Evolutionary conservation across 2,113 vertebrate species (phyloP).

Genomic region (Equus quagga): DNA sequence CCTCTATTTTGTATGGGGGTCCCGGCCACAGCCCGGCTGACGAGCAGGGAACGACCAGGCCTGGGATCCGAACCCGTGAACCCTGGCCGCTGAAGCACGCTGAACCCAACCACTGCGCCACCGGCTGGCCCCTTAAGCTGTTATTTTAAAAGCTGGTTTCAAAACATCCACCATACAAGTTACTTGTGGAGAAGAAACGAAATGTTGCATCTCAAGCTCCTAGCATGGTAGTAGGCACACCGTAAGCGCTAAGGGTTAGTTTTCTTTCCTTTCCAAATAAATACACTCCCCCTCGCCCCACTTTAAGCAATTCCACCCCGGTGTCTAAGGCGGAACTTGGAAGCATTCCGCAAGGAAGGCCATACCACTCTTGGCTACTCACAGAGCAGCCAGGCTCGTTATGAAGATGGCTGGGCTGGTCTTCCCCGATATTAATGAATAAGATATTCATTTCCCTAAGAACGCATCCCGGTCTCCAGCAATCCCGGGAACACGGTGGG

Average conservation of each 20-base stretch:
- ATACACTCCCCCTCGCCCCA: rapidly evolving
- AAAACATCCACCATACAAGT: not conserved
- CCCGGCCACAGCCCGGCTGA: too few species aligned
- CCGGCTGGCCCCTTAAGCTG: not conserved
- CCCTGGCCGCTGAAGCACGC: too few species aligned
- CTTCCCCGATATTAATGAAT: not conserved
- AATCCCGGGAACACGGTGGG: not conserved
- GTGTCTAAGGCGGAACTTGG: not conserved
- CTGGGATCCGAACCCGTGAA: too few species aligned
- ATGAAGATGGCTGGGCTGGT: not conserved
- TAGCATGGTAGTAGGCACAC: not conserved
- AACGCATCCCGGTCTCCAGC: slow-evolving; percentile 59
- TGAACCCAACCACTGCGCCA: too few species aligned
- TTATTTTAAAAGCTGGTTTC: slow-evolving; percentile 18
- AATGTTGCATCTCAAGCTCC: not conserved
- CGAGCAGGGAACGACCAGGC: too few species aligned
- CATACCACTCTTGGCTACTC: not conserved
- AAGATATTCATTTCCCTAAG: slow-evolving; percentile 55
- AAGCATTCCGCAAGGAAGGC: not conserved
- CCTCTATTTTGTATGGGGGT: too few species aligned
- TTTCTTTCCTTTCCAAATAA: slow-evolving; percentile 6
- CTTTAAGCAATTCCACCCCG: not conserved
- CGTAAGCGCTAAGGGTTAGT: not conserved
- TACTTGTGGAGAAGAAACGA: not conserved
- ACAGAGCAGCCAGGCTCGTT: slow-evolving; percentile 5